These are phyloP conservation scores for Thamnaconus septentrionalis DNA, from an alignment of 2,113 vertebrate species.

Conservation along the genomic window DNA sequence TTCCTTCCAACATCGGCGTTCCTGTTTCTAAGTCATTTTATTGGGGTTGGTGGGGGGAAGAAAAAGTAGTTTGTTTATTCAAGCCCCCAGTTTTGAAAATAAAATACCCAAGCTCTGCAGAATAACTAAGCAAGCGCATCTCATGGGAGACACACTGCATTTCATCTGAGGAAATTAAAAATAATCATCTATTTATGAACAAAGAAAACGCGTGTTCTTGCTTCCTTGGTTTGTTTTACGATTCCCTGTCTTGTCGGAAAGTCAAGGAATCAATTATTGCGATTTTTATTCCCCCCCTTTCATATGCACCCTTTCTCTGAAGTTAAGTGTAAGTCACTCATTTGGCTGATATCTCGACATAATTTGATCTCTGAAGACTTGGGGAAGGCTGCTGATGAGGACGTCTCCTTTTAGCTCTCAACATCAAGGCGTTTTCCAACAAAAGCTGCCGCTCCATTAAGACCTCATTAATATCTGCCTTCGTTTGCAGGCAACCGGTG, in stretches of 20 bases:
- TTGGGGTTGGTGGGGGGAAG: slow-evolving; percentile 24
- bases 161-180: slow-evolving; percentile 79
- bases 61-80: slow-evolving; percentile 50
- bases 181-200: slow-evolving; percentile 79
- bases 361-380: slow-evolving; percentile 72
- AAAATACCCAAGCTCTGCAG: slow-evolving; percentile 51
- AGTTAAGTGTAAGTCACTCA: slow-evolving; percentile 62
- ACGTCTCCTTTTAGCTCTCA: slow-evolving; percentile 56
- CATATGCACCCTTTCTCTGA: slow-evolving; percentile 44
- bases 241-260: slow-evolving; percentile 56
- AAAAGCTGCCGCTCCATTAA: slow-evolving; percentile 54
- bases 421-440: slow-evolving; percentile 61
- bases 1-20: slow-evolving; percentile 59
- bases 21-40: slow-evolving; percentile 51
- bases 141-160: slow-evolving; percentile 65
- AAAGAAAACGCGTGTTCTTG: slow-evolving; percentile 54
- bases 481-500: slow-evolving; percentile 48
- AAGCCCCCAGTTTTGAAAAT: slow-evolving; percentile 51
- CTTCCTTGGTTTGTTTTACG: slow-evolving; percentile 48
- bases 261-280: slow-evolving; percentile 60
- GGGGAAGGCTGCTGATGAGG: slow-evolving; percentile 52
- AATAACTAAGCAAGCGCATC: slow-evolving; percentile 59
- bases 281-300: slow-evolving; percentile 6
- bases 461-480: slow-evolving; percentile 64
- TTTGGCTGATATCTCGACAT: slow-evolving; percentile 63